phyloP scores from a whole-genome alignment of 2,113 vertebrate genomes.

The Gnathonemus echidnorhynchus region DNA sequence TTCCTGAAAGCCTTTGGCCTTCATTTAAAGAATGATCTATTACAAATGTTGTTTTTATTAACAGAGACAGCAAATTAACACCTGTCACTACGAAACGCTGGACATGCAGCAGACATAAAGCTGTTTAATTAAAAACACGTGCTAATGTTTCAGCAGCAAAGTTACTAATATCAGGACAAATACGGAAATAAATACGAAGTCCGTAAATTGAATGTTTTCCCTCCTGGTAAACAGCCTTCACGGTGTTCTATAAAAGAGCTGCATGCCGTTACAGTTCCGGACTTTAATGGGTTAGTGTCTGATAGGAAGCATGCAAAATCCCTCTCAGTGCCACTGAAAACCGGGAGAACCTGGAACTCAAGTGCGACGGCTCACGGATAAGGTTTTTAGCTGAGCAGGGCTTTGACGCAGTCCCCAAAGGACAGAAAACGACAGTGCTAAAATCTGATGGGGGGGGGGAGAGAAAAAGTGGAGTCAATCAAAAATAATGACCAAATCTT shows the following conservation, averaged over 20 bases:
- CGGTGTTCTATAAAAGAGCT: neutral
- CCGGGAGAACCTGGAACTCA: neutral
- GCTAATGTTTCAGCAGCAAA: neutral
- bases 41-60: constrained; percentile 5
- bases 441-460: constrained; percentile 32
- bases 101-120: neutral
- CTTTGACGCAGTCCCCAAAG: constrained; percentile 48
- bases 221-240: neutral
- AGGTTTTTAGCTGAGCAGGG: neutral
- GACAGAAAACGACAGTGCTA: constrained; percentile 59
- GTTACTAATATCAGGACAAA: neutral
- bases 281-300: neutral
- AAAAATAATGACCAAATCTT: constrained; percentile 90
- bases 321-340: neutral
- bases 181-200: neutral
- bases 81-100: neutral
- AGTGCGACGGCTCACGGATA: neutral
- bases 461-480: constrained; percentile 75
- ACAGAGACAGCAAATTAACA: neutral
- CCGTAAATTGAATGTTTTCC: neutral
- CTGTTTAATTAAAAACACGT: neutral
- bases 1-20: neutral
- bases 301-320: neutral
- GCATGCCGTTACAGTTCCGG: neutral
- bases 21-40: neutral